Evolutionary conservation across 1,140 invertebrate species (phyloP), one percentile per base, ranked within the genome.

Genomic region (Akabosia matsudoensis): DNA sequence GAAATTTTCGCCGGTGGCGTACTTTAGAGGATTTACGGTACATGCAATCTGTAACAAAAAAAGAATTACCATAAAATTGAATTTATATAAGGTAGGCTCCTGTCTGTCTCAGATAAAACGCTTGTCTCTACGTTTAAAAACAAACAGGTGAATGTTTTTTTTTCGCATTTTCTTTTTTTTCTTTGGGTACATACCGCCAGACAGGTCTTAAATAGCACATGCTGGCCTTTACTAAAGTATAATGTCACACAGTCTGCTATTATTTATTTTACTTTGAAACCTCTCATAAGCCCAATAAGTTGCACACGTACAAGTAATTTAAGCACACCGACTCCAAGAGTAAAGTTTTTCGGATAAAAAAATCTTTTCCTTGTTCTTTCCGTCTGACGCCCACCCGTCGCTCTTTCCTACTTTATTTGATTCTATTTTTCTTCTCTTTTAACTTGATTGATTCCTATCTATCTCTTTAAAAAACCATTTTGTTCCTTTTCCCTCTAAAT

Each of bases 331-430:
- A n/a, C n/a, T n/a, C 45, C n/a, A n/a, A 51, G 45, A 51, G n/a
- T 10, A 51, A 51, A n/a, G n/a, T 10, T 51, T 51, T 51, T 51
- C 45, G n/a, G n/a, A 13, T 13, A 51, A n/a, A 51, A 51, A 51
- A 51, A 51, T 51, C 10, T n/a, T 67, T 67, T 10, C 61, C 61
- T 67, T 67, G 24, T 67, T 67, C 61, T 67, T 31, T 30, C 61
- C 61, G 61, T 31, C 61, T 67, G 61, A 67, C 61, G 61, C 61
- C 61, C 61, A 67, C 61, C 61, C 61, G 61, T 67, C 61, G 61
- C 61, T 67, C 61, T 67, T 67, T 67, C 26, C 61, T 22, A 30
- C 31, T 67, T 67, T 30, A 67, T 67, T 67, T 67, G 61, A 67
- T 67, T 67, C 31, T 30, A 67, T 67, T 67, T 67, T 67, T 30